phyloP scores from a whole-genome alignment of 1,140 invertebrate species.

The Drusus annulatus region DNA sequence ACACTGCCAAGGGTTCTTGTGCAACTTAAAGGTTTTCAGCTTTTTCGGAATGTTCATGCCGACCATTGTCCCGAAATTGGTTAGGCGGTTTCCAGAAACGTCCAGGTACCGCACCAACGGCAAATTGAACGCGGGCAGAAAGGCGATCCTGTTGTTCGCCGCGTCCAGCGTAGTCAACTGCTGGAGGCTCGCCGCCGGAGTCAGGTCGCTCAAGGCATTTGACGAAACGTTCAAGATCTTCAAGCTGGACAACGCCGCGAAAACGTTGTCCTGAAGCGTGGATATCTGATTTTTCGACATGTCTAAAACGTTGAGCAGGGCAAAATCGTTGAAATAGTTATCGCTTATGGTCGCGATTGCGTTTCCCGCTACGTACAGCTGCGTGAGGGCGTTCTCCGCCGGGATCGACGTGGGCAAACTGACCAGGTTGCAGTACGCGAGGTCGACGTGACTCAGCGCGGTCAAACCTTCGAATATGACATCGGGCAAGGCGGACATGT shows the following conservation, averaged over 20 bases:
- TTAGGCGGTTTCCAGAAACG: conserved; percentile 47
- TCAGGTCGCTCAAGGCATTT: conserved; percentile 36
- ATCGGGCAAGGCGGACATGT: conserved; percentile 30
- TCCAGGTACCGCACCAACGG: conserved; percentile 36
- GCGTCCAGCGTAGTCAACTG: conserved; percentile 36
- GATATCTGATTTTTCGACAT: conserved; percentile 47
- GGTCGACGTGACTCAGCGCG: conserved; percentile 14
- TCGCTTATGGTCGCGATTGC: conserved; percentile 39
- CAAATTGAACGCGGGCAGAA: conserved; percentile 22
- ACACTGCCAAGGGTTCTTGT: conserved; percentile 50
- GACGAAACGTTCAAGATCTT: conserved; percentile 50
- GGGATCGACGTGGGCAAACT: conserved; percentile 43
- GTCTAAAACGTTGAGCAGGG: conserved; percentile 35
- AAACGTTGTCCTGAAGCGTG: conserved; percentile 29
- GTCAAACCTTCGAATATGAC: conserved; percentile 43
- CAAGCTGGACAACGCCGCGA: conserved; percentile 20
- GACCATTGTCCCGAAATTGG: conserved; percentile 36
- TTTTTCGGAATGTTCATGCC: conserved; percentile 38
- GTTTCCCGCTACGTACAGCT: conserved; percentile 44
- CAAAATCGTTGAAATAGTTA: conserved; percentile 47
- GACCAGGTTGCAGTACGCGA: conserved; percentile 33
- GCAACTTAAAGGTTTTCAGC: conserved; percentile 31
- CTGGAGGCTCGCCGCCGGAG: neutral
- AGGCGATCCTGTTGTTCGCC: conserved; percentile 39
- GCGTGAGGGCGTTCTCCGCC: conserved; percentile 26